These are phyloP conservation scores for Psilopogon haemacephalus DNA, from an alignment of 2,113 vertebrate species.

Conservation along the genomic window DNA sequence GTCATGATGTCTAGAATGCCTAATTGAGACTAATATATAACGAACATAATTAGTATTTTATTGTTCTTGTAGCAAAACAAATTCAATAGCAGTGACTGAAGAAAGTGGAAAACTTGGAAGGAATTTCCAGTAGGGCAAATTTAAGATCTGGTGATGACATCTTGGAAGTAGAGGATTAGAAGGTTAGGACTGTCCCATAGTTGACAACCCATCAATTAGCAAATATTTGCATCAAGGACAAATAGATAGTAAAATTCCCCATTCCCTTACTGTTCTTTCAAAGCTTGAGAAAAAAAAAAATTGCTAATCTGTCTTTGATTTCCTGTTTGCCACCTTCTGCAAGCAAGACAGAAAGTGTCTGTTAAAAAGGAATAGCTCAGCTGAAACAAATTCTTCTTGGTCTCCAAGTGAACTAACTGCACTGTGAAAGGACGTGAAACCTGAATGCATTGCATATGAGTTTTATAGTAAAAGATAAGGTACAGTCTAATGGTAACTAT, in stretches of 20 bases:
- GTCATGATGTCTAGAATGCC: conserved; percentile 7
- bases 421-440: conserved; percentile 73
- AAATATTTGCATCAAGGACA: not conserved
- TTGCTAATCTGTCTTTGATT: conserved; percentile 41
- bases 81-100: conserved; percentile 34
- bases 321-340: conserved; percentile 62
- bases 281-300: conserved; percentile 4
- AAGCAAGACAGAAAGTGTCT: conserved; percentile 74
- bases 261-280: conserved; percentile 4
- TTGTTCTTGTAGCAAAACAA: conserved; percentile 60
- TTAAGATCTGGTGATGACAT: not conserved
- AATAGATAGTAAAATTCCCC: not conserved
- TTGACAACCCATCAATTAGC: not conserved
- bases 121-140: conserved; percentile 44
- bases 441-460: conserved; percentile 60
- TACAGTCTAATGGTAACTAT: conserved; percentile 57
- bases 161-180: not conserved
- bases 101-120: conserved; percentile 39
- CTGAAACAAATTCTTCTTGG: conserved; percentile 78
- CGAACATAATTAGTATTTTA: conserved; percentile 53
- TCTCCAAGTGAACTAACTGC: conserved; percentile 75
- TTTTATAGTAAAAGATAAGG: conserved; percentile 63
- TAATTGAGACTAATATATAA: conserved; percentile 32
- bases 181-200: not conserved
- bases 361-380: conserved; percentile 74